Base-by-base conservation (phyloP, 2,888 invertebrate genomes). In the Euspilapteryx auroguttella region DNA sequence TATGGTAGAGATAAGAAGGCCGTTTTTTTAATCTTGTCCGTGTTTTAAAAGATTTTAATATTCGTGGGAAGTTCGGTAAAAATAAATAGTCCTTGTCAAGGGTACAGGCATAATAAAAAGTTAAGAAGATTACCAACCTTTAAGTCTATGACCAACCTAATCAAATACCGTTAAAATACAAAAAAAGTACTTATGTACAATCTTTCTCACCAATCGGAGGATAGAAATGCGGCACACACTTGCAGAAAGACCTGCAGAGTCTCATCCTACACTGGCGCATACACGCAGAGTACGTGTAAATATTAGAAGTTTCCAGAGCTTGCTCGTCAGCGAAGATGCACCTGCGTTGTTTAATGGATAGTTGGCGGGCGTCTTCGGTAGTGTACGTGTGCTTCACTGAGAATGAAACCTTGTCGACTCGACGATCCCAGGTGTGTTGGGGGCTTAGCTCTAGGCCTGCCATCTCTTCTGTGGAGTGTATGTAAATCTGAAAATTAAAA, bases 351-450 rank as follows among this genome's bases (percentile, higher is more conserved):
- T 78, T 79, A 8, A 76, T 54, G 2, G 77, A 76, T 6, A 90
- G 58, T 41, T 88, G 87, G 1, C 81, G 69, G 0, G 87, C 86
- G 45, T 87, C 86, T 32, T 81, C 79, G 0, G 87, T 88, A 1
- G 88, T 88, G 49, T 87, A 87, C 0, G 88, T 88, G 47, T 86
- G 83, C 44, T 87, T 86, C 13, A 87, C 83, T 0, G 85, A 84
- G 47, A 89, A 84, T 0, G 79, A 78, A 1, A 85, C 78, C 39
- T 76, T 79, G 35, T 78, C 75, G 2, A 83, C 79, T 11, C 73
- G 64, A 7, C 73, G 78, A 24, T 82, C 80, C 87, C 87, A 88
- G 2, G 81, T 65, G 37, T 85, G 83, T 43, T 87, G 87, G 0
- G 86, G 81, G 41, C 79, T 80, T 40, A 82, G 79, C 38, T 87